Evolutionary conservation across 2,888 invertebrate species (phyloP).

Genomic region (Spodoptera exigua): DNA sequence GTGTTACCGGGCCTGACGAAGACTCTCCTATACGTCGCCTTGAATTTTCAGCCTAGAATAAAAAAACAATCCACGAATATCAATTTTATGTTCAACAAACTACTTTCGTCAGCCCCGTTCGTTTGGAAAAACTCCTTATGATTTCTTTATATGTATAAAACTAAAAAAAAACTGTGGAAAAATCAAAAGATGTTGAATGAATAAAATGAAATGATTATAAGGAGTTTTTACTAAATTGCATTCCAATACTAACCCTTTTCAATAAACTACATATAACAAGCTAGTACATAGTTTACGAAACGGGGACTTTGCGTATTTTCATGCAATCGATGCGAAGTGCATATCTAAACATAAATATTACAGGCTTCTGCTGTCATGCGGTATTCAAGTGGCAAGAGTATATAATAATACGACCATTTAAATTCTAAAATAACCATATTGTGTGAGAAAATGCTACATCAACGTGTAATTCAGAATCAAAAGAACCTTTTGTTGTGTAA

Average conservation of each 20-base stretch:
- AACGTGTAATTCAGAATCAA: constrained; percentile 38
- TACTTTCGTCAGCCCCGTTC: constrained; percentile 75
- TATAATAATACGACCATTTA: constrained; percentile 22
- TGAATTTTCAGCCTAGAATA: constrained; percentile 75
- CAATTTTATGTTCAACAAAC: constrained; percentile 61
- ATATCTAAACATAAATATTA: constrained; percentile 27
- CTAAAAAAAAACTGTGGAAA: constrained; percentile 16
- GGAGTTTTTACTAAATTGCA: constrained; percentile 69
- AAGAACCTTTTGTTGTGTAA: constrained; percentile 46
- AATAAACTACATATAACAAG: constrained; percentile 58
- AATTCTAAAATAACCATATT: constrained; percentile 7
- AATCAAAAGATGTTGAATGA: constrained; percentile 8
- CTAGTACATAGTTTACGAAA: constrained; percentile 60
- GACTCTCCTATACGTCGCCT: constrained; percentile 73
- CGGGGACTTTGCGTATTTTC: constrained; percentile 61
- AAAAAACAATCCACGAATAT: constrained; percentile 67
- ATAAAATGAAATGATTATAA: constrained; percentile 39
- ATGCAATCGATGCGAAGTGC: constrained; percentile 65
- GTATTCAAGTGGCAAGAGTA: constrained; percentile 36
- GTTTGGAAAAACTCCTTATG: constrained; percentile 68
- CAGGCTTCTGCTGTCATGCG: constrained; percentile 63
- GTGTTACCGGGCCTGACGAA: constrained; percentile 75
- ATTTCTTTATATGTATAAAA: constrained; percentile 21
- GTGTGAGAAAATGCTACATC: constrained; percentile 29
- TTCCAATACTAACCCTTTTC: constrained; percentile 63